These are phyloP conservation scores for Cerastis rubricosa DNA, from an alignment of 2,888 invertebrate genomes.

Conservation along the genomic window DNA sequence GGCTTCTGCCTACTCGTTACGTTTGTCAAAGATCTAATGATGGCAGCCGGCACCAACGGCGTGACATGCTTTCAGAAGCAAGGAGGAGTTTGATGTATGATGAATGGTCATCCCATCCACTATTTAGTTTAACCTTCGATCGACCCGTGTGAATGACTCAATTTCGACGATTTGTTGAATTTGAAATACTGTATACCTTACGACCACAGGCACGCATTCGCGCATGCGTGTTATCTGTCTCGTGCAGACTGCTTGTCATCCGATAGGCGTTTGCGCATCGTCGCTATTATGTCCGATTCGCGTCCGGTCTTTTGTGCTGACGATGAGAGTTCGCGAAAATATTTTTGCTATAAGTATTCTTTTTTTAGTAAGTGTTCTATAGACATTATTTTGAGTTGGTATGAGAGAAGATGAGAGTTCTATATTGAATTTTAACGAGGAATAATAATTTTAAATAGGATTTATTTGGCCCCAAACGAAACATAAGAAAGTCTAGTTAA, in stretches of 20 bases:
- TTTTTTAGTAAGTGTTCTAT: background rate
- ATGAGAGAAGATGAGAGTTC: background rate
- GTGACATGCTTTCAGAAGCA: background rate
- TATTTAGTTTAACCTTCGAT: no score
- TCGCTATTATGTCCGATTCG: slow-evolving; percentile 70
- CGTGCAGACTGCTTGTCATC: slow-evolving; percentile 71
- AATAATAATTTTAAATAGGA: background rate
- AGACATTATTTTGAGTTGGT: background rate
- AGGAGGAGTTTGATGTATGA: background rate
- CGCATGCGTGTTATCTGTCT: slow-evolving; percentile 71
- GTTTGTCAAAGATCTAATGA: background rate
- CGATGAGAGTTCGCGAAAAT: slow-evolving; percentile 48
- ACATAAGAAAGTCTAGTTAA: background rate
- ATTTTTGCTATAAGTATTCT: slow-evolving; percentile 20
- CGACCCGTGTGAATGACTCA: background rate
- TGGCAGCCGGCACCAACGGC: background rate
- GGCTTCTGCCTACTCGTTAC: background rate
- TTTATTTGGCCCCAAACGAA: background rate
- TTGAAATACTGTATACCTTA: slow-evolving; percentile 62
- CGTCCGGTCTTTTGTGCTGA: slow-evolving; percentile 74
- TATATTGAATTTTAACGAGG: background rate
- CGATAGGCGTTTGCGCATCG: slow-evolving; percentile 81
- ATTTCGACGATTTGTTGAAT: background rate
- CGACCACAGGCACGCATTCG: slow-evolving; percentile 72
- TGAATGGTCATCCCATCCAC: no score